Base-by-base conservation (phyloP, 2,113 vertebrate genomes). In the Tricholaema leucomelas region DNA sequence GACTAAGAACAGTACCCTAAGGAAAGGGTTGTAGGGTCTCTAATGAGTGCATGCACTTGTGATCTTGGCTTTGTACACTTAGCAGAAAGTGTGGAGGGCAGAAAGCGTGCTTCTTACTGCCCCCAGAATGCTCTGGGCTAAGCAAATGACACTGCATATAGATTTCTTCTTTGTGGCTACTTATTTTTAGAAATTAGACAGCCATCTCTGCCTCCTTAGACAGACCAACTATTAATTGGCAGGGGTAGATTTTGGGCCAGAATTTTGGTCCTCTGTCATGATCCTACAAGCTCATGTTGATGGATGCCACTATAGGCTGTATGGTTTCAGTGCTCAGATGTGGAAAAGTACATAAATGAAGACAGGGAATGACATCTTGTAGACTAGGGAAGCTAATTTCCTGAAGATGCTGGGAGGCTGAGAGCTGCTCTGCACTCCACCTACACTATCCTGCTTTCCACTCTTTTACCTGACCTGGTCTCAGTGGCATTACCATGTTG, bases 1-100 rank as follows among this genome's bases (percentile, higher is more conserved):
- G 19, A 58, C 15, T 79, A 71, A 69, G 35, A 87, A 54, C 59
- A 69, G n/a, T 54, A 87, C 59, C 36, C 71, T 40, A 44, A 58
- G 15, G 31, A 80, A 80, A 82, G 31, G 16, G 23, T n/a, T 86
- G 42, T 52, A 88, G 38, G 77, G 58, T 93, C 83, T 88, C 58
- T 28, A 31, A 5, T 83, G 48, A 81, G 33, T 33, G 48, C 10
- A 8, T 4, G 14, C 14, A 56, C 50, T 89, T 15, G 23, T n/a
- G 54, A 91, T 58, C 30, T 54, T 87, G 54, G 44, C 44, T 92
- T 38, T 54, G 21, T 50, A 60, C 7, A 33, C 6, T 75, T 64
- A 65, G 8, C 0, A 2, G 42, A 38, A 81, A 61, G 18, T 28
- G 44, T 6, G 44, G 18, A 58, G 23, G 12, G 4, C 7, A 81